phyloP scores from a whole-genome alignment of 1,140 invertebrate genomes.

The Amphibalanus amphitrite region DNA sequence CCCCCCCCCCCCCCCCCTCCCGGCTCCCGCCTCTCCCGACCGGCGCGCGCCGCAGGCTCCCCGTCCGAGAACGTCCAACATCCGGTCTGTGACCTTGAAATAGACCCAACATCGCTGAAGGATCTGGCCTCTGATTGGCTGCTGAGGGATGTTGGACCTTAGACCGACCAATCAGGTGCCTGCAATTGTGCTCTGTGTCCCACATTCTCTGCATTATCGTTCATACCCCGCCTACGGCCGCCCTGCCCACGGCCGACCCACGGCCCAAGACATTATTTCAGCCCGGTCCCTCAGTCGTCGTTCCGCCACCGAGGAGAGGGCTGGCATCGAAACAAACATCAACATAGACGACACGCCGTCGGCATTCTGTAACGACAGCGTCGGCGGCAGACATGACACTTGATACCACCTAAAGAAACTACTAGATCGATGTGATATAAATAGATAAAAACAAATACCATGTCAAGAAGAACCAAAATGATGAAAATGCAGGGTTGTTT shows the following conservation, averaged over 20 bases:
- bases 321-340: too few species aligned
- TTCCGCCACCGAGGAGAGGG: too few species aligned
- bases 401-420: background rate
- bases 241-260: too few species aligned
- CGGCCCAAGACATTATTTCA: background rate
- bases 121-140: background rate
- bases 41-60: too few species aligned
- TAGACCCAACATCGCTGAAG: background rate
- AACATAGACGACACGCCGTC: background rate
- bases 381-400: background rate
- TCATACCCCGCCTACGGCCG: background rate
- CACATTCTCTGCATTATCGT: slow-evolving; percentile 1
- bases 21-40: too few species aligned
- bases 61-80: background rate
- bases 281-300: background rate
- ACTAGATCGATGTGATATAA: background rate
- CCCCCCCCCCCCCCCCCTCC: too few species aligned
- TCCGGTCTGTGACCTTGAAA: background rate
- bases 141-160: background rate
- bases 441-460: too few species aligned
- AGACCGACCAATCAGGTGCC: background rate
- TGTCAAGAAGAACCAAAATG: too few species aligned
- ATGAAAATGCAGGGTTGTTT: too few species aligned
- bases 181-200: background rate
- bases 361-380: background rate